phyloP scores from a whole-genome alignment of 2,113 vertebrate species.

The Pungitius pungitius region DNA sequence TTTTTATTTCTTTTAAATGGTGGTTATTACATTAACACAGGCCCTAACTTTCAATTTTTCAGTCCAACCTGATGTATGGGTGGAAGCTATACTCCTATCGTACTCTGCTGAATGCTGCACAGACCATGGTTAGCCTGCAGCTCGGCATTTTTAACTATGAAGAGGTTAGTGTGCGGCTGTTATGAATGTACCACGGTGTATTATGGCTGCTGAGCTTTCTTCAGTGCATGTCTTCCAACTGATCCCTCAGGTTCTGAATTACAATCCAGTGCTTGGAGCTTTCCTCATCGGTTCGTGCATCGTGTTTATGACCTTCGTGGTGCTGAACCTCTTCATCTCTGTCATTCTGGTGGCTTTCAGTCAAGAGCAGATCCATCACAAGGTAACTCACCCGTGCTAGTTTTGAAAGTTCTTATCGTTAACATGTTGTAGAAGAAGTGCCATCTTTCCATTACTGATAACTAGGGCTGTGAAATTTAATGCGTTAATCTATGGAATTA shows the following conservation, averaged over 20 bases:
- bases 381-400: constrained; percentile 76
- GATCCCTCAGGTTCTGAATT: constrained; percentile 86
- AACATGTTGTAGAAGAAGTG: not conserved
- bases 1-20: constrained; percentile 1
- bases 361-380: constrained; percentile 90
- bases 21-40: constrained; percentile 12
- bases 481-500: no score
- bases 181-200: constrained; percentile 4
- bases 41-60: constrained; percentile 45
- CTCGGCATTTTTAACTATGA: constrained; percentile 97
- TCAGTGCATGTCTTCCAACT: constrained; percentile 15
- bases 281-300: constrained; percentile 95
- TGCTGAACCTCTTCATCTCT: constrained; percentile 95
- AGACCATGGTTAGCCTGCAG: constrained; percentile 93
- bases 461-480: not conserved
- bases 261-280: constrained; percentile 89
- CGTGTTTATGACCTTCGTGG: constrained; percentile 95
- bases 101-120: constrained; percentile 88
- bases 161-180: constrained; percentile 81
- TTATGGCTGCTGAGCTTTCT: constrained; percentile 10
- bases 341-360: constrained; percentile 95
- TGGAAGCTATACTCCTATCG: constrained; percentile 94
- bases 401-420: constrained; percentile 12
- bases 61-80: constrained; percentile 94
- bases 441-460: not conserved